Base-by-base conservation (phyloP, 2,888 invertebrate genomes). In the Crossocerus cetratus region DNA sequence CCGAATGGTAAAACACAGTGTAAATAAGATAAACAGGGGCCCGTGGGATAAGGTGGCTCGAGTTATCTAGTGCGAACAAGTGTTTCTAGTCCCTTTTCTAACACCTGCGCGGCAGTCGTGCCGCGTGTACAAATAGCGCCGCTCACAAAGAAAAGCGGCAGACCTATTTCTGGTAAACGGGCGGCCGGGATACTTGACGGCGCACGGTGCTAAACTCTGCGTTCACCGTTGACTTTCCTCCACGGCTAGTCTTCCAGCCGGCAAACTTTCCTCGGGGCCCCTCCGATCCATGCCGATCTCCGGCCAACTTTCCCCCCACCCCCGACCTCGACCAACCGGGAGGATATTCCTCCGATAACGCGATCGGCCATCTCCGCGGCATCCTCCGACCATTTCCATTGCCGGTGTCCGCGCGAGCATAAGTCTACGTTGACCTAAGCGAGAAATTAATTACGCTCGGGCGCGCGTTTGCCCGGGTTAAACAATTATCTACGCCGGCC, bases 371-470 rank as follows among this genome's bases (percentile, higher is more conserved):
- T 57, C 56, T 20, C 18, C 42, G 53, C 55, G n/a, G n/a, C 63
- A 57, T 69, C 76, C 1, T 32, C 32, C 8, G 8, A 68, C 70
- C 65, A 66, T 76, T 78, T 78, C 78, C 78, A 78, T 78, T 76
- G 76, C 72, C 57, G 45, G 57, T 59, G 65, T 45, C 65, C 56
- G 13, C 20, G 11, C 49, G 60, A 45, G 16, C 49, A 49, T 56
- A 54, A 56, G 65, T 58, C 64, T 63, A n/a, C 56, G 72, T 16
- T 63, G 58, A 62, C 61, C 58, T 44, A 43, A 55, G 55, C 42
- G 62, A 73, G 75, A 76, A 67, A 76, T 78, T 78, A 76, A 78
- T 78, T 78, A 68, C 67, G 42, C 45, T 76, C 66, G n/a, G n/a
- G n/a, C 61, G 60, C 68, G 65, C 21, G 49, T 22, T 23, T 1